Evolutionary conservation across 2,888 invertebrate genomes (phyloP), one percentile per base, ranked within the genome.

Genomic region (Leptopilina syphax): DNA sequence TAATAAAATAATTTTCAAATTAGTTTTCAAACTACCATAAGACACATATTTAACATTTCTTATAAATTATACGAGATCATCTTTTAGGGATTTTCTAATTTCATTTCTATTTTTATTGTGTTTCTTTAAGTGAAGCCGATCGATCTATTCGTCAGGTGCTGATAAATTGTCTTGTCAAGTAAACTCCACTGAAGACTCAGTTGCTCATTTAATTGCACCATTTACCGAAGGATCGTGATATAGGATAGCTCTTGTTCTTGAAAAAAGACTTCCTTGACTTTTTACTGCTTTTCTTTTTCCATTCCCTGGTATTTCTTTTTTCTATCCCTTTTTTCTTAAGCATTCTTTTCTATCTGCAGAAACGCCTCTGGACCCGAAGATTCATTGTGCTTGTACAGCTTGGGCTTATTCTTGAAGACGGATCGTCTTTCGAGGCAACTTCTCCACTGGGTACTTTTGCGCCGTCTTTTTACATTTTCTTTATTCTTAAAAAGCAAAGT

Each of bases 321-420:
- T 73, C 8, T 47, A 8, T 3, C 27, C 9, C 12, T 73, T 73
- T 9, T 54, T 70, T 70, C 50, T 27, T 47, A 7, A 54, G 13
- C 27, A 34, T 73, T 57, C 57, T 73, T 73, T 73, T 34, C 54
- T 57, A 73, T 73, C 70, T 73, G 27, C 12, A 73, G 70, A 73
- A 73, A 57, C 70, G 34, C 57, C 54, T 73, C 70, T 27, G 54
- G 70, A 73, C 54, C 50, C 34, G 54, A 54, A 73, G 70, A 73
- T 73, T 73, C 70, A 73, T 73, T 73, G 70, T 73, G 70, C 70
- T 73, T 73, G 70, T 73, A 73, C 70, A 73, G 70, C 54, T 73
- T 73, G 54, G 57, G 70, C 70, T 73, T 73, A 73, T 73, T 73
- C 57, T 34, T 34, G 54, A 73, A 73, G 70, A 73, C 70, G 54